A percentile compares a stretch with the other conserved stretches of the same genome.
Evolutionary conservation across 2,888 invertebrate genomes (phyloP).

Genomic region (Ryuthela nishihirai): DNA sequence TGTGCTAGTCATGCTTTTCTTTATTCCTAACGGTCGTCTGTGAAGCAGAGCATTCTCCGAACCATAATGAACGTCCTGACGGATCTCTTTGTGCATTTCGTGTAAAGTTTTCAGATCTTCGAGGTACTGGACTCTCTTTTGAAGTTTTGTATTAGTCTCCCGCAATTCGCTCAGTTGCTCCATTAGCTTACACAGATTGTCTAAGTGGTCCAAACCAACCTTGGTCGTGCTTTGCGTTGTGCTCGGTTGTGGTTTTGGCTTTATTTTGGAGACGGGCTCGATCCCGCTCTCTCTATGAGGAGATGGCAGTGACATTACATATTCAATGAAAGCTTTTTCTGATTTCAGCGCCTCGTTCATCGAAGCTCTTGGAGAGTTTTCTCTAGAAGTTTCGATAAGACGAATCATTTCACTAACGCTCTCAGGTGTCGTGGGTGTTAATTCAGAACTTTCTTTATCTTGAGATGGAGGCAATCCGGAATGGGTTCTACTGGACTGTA

Average conservation of each 20-base stretch:
- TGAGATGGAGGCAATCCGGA: too few relatives aligned
- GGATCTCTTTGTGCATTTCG: conserved; percentile 39
- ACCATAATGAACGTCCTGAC: neutral
- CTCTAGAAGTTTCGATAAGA: too few relatives aligned
- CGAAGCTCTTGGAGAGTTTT: conserved; percentile 3
- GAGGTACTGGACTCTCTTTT: conserved; percentile 66
- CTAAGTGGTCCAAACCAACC: conserved; percentile 70
- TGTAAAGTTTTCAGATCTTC: conserved; percentile 63
- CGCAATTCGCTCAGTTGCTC: conserved; percentile 69
- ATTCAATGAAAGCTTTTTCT: conserved; percentile 38
- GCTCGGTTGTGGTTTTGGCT: neutral
- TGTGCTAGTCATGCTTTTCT: neutral
- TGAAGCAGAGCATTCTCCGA: neutral
- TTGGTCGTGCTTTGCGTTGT: conserved; percentile 45
- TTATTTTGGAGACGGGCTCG: conserved; percentile 5
- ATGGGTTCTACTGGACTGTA: too few relatives aligned
- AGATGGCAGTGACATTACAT: conserved; percentile 19
- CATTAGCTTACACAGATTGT: conserved; percentile 69
- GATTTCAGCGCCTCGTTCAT: conserved; percentile 38
- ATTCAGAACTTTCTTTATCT: too few relatives aligned
- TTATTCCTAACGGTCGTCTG: neutral
- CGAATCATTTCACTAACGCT: too few relatives aligned
- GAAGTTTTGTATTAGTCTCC: conserved; percentile 66
- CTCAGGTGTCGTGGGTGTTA: too few relatives aligned
- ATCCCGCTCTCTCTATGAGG: conserved; percentile 4